A percentile compares a stretch with the other conserved stretches of the same genome.
phyloP scores from a whole-genome alignment of 1,140 invertebrate species.

The Drosophila trapezifrons region DNA sequence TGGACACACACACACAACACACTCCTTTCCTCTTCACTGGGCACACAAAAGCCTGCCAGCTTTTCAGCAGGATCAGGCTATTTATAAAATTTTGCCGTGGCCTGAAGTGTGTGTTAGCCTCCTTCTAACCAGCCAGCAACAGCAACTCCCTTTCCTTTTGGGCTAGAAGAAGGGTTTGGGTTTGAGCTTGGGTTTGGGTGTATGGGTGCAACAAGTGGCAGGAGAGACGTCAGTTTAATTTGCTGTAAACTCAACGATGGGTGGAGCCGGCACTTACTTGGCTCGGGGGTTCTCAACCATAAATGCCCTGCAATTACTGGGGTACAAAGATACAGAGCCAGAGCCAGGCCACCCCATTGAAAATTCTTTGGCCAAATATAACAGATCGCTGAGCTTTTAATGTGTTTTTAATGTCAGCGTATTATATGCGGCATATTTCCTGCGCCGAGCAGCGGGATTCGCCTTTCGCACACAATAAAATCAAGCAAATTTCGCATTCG shows the following conservation, averaged over 20 bases:
- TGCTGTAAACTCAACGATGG: constrained; percentile 54
- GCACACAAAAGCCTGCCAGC: constrained; percentile 43
- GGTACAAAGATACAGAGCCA: too few relatives aligned
- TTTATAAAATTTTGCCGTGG: constrained; percentile 53
- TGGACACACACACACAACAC: constrained; percentile 13
- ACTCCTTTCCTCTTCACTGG: constrained; percentile 68
- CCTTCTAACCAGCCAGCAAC: not conserved
- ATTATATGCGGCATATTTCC: constrained; percentile 61
- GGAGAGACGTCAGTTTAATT: constrained; percentile 61
- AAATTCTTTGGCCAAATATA: constrained; percentile 50
- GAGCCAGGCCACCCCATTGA: constrained; percentile 16
- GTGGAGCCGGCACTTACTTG: constrained; percentile 23
- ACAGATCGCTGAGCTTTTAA: constrained; percentile 80
- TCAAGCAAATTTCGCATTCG: constrained; percentile 55
- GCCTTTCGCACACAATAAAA: constrained; percentile 46
- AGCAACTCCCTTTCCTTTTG: constrained; percentile 6
- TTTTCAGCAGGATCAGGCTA: constrained; percentile 65
- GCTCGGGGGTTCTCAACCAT: constrained; percentile 4
- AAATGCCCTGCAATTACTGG: constrained; percentile 26
- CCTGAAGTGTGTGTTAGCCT: constrained; percentile 14
- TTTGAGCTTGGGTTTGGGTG: too few relatives aligned
- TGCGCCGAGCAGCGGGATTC: constrained; percentile 36
- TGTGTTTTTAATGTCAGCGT: constrained; percentile 74
- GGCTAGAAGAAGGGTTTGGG: not conserved
- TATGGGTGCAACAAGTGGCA: constrained; percentile 71